Conservation (phyloP, 2,113 vertebrate species). For the Azemiops feae region DNA sequence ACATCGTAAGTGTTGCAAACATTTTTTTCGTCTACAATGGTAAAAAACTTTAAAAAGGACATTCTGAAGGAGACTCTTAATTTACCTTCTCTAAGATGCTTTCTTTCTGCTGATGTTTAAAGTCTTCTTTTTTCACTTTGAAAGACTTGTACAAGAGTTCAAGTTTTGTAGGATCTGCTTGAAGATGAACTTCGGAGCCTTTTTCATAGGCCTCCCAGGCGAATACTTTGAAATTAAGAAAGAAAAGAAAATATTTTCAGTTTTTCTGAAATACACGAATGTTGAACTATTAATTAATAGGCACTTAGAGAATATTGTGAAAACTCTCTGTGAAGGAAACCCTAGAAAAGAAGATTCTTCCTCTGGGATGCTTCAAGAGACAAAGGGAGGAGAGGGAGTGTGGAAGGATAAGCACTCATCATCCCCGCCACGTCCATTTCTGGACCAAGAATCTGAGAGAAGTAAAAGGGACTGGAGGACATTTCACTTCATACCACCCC, state of each 20-base stretch:
- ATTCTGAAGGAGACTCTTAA: neutral
- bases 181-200: conserved; percentile 96
- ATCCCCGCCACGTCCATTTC: neutral
- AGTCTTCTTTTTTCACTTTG: conserved; percentile 98
- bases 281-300: neutral
- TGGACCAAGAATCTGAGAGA: neutral
- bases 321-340: neutral
- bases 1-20: neutral
- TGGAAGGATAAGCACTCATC: neutral
- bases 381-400: neutral
- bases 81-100: conserved; percentile 91
- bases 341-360: neutral
- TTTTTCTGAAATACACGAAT: neutral
- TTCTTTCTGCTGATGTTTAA: conserved; percentile 91
- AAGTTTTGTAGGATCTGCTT: conserved; percentile 96
- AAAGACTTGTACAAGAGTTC: conserved; percentile 93
- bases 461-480: neutral
- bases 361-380: neutral
- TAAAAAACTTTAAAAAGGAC: neutral
- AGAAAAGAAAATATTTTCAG: conserved; percentile 25
- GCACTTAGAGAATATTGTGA: neutral
- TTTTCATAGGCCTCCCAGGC: conserved; percentile 98
- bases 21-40: neutral
- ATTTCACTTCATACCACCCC: neutral
- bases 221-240: conserved; percentile 80